phyloP scores from a whole-genome alignment of 92 coral and sea anemone genomes.

The Umimayanthus kanabou region DNA sequence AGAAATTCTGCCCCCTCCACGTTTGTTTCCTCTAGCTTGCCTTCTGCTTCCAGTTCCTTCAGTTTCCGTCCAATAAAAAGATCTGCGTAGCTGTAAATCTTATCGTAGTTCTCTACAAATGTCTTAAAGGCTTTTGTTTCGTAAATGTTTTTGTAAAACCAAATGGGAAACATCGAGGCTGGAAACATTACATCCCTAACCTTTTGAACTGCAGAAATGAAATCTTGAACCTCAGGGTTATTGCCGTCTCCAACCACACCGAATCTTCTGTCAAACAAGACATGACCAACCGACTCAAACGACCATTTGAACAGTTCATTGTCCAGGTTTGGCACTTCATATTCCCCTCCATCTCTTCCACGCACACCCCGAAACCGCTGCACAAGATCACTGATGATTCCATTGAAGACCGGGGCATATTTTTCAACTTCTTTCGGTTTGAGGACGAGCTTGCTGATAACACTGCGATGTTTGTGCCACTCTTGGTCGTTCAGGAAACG shows the following conservation, averaged over 20 bases:
- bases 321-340: slow-evolving; percentile 39
- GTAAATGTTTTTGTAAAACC: slow-evolving; percentile 58
- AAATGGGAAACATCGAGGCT: slow-evolving; percentile 39
- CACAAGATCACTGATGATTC: no score
- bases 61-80: slow-evolving; percentile 49
- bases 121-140: slow-evolving; percentile 59
- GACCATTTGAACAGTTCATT: slow-evolving; percentile 65
- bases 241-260: slow-evolving; percentile 51
- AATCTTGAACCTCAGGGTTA: slow-evolving; percentile 52
- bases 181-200: slow-evolving; percentile 16
- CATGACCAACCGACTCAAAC: slow-evolving; percentile 27
- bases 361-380: slow-evolving; percentile 6
- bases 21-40: background rate
- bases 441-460: no score
- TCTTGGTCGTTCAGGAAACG: slow-evolving; percentile 64
- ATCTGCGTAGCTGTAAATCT: slow-evolving; percentile 64
- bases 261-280: slow-evolving; percentile 68
- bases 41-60: slow-evolving; percentile 39
- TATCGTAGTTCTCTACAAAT: slow-evolving; percentile 45
- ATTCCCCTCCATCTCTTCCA: slow-evolving; percentile 21
- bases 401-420: no score
- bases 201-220: slow-evolving; percentile 52
- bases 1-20: slow-evolving; percentile 23
- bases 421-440: no score
- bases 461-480: slow-evolving; percentile 26